phyloP scores from a whole-genome alignment of 2,888 invertebrate genomes.

The Linnaemya vulpina region DNA sequence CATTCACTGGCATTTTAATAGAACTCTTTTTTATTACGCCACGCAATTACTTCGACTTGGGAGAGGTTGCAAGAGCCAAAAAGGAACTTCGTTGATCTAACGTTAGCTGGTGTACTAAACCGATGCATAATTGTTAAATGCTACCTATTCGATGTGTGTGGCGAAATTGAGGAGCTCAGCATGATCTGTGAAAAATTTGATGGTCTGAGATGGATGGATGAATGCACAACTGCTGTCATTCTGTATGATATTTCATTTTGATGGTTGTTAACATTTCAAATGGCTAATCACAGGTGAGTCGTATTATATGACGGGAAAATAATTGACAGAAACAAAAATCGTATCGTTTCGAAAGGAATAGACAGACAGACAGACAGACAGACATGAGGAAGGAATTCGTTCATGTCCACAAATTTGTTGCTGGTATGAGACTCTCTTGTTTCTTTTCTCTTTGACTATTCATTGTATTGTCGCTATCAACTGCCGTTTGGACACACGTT shows the following conservation, averaged over 20 bases:
- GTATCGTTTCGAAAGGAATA: slow-evolving; percentile 20
- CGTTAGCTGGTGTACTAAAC: neutral
- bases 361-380: neutral
- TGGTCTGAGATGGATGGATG: neutral
- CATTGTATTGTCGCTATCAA: neutral
- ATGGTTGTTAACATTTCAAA: slow-evolving; percentile 46
- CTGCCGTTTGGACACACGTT: neutral
- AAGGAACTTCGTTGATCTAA: neutral
- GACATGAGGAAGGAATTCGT: neutral
- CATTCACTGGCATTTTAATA: neutral
- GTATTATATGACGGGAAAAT: slow-evolving; percentile 46
- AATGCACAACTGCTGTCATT: slow-evolving; percentile 31
- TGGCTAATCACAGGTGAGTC: slow-evolving; percentile 20
- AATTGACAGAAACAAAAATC: slow-evolving; percentile 61
- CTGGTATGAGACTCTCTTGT: neutral
- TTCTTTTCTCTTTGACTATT: neutral
- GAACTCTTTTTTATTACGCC: slow-evolving; percentile 3
- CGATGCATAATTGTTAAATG: slow-evolving; percentile 13
- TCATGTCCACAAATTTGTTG: neutral
- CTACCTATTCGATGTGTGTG: slow-evolving; percentile 28
- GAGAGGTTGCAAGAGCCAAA: neutral
- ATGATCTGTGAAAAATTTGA: slow-evolving; percentile 17
- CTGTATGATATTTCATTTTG: slow-evolving; percentile 34
- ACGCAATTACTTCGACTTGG: slow-evolving; percentile 4
- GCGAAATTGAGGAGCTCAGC: slow-evolving; percentile 1